These are phyloP conservation scores for Isotomurus palustris DNA, from an alignment of 2,888 invertebrate genomes.

Conservation along the genomic window DNA sequence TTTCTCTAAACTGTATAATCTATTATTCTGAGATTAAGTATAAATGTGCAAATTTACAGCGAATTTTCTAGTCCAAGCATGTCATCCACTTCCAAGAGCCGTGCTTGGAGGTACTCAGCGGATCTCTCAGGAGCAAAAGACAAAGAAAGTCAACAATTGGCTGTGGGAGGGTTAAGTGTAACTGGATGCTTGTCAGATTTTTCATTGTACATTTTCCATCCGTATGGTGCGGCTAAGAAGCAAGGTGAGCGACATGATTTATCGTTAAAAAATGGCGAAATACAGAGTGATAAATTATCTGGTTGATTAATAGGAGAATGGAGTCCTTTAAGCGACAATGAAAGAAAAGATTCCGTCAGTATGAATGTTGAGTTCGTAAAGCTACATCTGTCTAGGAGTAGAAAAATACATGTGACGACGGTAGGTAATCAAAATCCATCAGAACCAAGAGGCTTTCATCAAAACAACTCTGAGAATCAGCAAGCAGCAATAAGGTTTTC, in stretches of 20 bases:
- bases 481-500: conserved; percentile 88
- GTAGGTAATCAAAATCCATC: conserved; percentile 2
- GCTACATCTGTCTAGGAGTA: conserved; percentile 84
- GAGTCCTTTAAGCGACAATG: conserved; percentile 79
- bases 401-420: conserved; percentile 57
- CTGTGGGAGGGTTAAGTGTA: conserved; percentile 82
- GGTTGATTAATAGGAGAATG: conserved; percentile 62
- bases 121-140: conserved; percentile 46
- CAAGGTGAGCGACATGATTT: conserved; percentile 55
- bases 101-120: conserved; percentile 8
- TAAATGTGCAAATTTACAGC: conserved; percentile 48
- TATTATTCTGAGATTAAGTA: background rate
- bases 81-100: background rate
- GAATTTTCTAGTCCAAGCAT: conserved; percentile 51
- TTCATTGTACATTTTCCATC: conserved; percentile 96
- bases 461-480: conserved; percentile 30
- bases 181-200: conserved; percentile 96
- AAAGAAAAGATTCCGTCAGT: conserved; percentile 90
- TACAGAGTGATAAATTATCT: background rate
- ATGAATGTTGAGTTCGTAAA: conserved; percentile 97
- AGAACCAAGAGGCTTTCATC: conserved; percentile 16
- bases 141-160: conserved; percentile 56
- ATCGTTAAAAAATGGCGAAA: too few relatives aligned
- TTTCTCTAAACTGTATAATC: background rate
- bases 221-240: conserved; percentile 88